Evolutionary conservation across 1,140 invertebrate genomes (phyloP).

Genomic region (Drosophila truncata): DNA sequence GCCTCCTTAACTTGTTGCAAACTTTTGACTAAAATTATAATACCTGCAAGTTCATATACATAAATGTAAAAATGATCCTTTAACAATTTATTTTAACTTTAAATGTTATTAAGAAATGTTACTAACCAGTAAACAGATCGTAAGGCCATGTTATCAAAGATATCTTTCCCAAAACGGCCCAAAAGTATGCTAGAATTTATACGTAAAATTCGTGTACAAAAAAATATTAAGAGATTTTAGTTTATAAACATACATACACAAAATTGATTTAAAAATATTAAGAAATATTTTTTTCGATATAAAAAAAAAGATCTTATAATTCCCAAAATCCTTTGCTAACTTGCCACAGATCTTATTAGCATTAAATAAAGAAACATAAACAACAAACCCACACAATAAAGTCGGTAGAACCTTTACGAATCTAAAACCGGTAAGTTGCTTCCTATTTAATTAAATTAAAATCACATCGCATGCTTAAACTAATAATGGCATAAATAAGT

Average conservation of each 20-base stretch:
- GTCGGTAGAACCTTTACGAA: not conserved
- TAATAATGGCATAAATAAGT: constrained; percentile 7
- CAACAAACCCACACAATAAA: not conserved
- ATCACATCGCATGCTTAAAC: constrained; percentile 32
- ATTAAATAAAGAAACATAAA: not conserved
- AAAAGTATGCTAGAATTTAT: constrained; percentile 1
- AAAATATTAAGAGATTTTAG: not conserved
- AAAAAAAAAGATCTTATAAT: not conserved
- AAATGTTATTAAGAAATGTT: not conserved
- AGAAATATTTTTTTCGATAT: not conserved
- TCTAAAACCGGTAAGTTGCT: constrained; percentile 7
- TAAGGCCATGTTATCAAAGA: not conserved
- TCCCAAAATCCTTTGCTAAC: not conserved
- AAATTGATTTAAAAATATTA: not conserved
- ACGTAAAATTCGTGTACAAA: not conserved
- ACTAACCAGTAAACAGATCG: not conserved
- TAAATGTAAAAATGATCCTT: too few species aligned
- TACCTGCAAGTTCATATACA: too few species aligned
- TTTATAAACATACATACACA: not conserved
- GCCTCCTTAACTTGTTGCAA: too few species aligned
- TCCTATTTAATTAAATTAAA: constrained; percentile 4
- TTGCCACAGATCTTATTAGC: not conserved
- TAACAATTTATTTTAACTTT: not conserved
- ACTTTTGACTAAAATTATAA: too few species aligned
- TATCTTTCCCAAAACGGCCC: not conserved